Conservation (phyloP, 2,888 invertebrate species). For the Catocala nupta region DNA sequence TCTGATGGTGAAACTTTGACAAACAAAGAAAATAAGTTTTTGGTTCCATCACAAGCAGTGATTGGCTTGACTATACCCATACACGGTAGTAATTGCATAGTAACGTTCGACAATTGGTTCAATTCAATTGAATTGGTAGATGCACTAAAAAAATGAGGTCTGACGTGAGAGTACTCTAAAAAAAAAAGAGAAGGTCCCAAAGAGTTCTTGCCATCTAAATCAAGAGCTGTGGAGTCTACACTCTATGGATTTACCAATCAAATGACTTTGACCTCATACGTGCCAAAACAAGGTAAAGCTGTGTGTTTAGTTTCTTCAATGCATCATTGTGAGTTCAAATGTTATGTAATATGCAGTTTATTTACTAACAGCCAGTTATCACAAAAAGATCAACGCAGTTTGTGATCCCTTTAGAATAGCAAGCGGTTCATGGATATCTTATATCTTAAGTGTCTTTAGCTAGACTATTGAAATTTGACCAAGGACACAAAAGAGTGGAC, state of each 20-base stretch:
- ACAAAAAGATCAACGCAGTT: no score
- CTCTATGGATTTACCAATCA: constrained; percentile 28
- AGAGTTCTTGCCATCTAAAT: constrained; percentile 24
- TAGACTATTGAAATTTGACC: no score
- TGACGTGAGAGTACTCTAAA: no score
- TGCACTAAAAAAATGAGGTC: constrained; percentile 17
- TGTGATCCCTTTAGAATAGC: no score
- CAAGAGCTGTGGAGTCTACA: constrained; percentile 24
- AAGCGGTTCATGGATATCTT: no score
- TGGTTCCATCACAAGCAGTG: constrained; percentile 31
- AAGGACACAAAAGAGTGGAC: no score
- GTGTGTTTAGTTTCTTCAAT: constrained; percentile 34
- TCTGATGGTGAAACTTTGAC: constrained; percentile 24
- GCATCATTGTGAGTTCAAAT: constrained; percentile 22
- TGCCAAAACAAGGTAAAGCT: constrained; percentile 34
- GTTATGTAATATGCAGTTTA: no score
- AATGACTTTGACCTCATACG: constrained; percentile 27
- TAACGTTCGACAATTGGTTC: constrained; percentile 33
- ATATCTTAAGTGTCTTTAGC: no score
- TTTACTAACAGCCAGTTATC: no score
- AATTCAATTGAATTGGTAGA: constrained; percentile 30
- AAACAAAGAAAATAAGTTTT: constrained; percentile 26
- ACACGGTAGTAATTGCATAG: constrained; percentile 25
- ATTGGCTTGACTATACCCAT: constrained; percentile 26
- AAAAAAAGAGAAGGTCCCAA: background rate